These are phyloP conservation scores for Chascanopsetta lugubris DNA, from an alignment of 2,113 vertebrate genomes.

Conservation along the genomic window DNA sequence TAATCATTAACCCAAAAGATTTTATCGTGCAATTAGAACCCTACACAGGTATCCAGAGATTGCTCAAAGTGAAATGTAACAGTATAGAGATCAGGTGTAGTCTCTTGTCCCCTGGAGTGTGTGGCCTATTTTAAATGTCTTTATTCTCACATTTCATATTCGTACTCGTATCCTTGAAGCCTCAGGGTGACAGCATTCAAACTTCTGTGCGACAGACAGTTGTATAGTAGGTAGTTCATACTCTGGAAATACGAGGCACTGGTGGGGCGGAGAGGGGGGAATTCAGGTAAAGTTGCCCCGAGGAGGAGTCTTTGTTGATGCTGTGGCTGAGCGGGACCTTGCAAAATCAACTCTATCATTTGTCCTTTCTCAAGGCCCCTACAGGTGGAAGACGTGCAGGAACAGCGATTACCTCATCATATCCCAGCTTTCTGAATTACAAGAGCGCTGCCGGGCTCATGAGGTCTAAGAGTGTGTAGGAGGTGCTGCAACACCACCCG, in stretches of 20 bases:
- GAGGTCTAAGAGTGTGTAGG: slow-evolving; percentile 10
- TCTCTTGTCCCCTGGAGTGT: slow-evolving; percentile 26
- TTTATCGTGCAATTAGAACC: too few relatives aligned
- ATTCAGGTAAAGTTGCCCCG: slow-evolving; percentile 50
- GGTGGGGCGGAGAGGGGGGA: slow-evolving; percentile 31
- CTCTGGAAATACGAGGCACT: slow-evolving; percentile 15
- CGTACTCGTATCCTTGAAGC: slow-evolving; percentile 18
- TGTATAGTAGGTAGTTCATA: slow-evolving; percentile 6
- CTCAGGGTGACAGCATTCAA: slow-evolving; percentile 42
- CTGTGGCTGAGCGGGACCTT: slow-evolving; percentile 33
- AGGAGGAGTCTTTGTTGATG: slow-evolving; percentile 50
- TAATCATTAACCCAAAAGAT: too few relatives aligned
- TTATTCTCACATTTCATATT: slow-evolving; percentile 22
- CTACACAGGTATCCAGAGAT: not conserved
- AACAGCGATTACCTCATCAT: slow-evolving; percentile 54
- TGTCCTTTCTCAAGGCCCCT: slow-evolving; percentile 24
- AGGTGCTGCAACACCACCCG: not conserved
- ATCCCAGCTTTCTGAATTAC: slow-evolving; percentile 24
- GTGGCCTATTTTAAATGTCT: slow-evolving; percentile 36
- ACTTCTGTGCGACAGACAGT: slow-evolving; percentile 45
- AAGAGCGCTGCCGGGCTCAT: slow-evolving; percentile 2
- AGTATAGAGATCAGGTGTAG: not conserved
- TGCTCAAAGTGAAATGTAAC: not conserved
- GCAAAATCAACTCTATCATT: slow-evolving; percentile 47
- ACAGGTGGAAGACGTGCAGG: slow-evolving; percentile 30